Evolutionary conservation across 2,888 invertebrate genomes (phyloP).

Genomic region (Byasa hedistus): DNA sequence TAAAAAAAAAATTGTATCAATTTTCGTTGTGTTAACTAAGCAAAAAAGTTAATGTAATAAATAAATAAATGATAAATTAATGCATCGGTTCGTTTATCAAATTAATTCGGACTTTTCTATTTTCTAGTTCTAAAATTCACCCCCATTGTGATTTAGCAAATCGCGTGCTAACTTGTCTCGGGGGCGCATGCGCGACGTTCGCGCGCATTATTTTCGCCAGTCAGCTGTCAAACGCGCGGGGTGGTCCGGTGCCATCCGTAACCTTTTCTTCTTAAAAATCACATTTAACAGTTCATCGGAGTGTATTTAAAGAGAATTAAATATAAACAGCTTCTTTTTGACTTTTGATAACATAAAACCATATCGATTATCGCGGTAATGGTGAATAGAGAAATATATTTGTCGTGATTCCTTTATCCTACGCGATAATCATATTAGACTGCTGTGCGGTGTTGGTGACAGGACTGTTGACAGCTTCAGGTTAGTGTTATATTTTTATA

Average conservation of each 20-base stretch:
- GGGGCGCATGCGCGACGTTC: conserved; percentile 51
- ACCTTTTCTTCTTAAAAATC: conserved; percentile 27
- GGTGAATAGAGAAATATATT: not conserved
- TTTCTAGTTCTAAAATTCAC: conserved; percentile 26
- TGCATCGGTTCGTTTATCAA: too few species aligned
- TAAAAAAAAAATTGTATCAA: too few species aligned
- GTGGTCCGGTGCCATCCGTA: conserved; percentile 38
- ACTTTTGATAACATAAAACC: not conserved
- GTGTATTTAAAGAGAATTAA: not conserved
- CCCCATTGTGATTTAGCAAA: conserved; percentile 31
- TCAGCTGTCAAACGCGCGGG: conserved; percentile 58
- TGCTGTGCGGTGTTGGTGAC: not conserved
- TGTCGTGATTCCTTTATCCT: conserved; percentile 3
- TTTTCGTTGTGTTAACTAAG: too few species aligned
- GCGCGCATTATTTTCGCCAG: conserved; percentile 42
- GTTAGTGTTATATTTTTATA: not conserved
- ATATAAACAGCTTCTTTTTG: not conserved
- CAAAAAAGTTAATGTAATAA: too few species aligned
- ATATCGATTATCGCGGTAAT: not conserved
- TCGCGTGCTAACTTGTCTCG: not conserved
- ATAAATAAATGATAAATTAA: too few species aligned
- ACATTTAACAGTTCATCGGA: conserved; percentile 22
- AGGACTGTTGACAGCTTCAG: not conserved
- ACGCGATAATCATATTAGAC: not conserved
- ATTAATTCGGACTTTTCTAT: not conserved